Evolutionary conservation across 2,888 invertebrate species (phyloP), one percentile per base, ranked within the genome.

Genomic region (Melipona bicolor): DNA sequence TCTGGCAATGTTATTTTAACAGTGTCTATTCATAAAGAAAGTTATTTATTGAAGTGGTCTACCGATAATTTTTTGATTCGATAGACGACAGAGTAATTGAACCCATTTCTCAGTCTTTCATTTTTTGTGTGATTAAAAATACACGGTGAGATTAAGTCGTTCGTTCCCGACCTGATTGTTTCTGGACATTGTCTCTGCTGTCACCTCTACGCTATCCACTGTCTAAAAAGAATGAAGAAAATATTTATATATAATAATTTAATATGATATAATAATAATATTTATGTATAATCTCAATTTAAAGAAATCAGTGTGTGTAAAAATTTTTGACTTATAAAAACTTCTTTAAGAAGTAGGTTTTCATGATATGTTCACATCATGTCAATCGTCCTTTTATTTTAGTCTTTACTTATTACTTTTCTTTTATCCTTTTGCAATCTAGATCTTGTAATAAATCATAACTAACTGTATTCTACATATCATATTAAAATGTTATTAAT

Each of bases 71-170:
- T 43, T 21, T n/a, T n/a, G 15, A 17, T 27, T 24, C 24, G 43
- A 61, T 59, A 62, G 36, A 61, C 32, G 19, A 27, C 9, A 32
- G 21, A 27, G 21, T 43, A 62, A 54, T 52, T 32, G 56, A 43
- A 62, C 67, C n/a, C n/a, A 77, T 65, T 52, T 56, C 43, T 82
- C 76, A 79, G 84, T 83, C 84, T 84, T 84, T 79, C 50, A 17
- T 74, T 74, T 24, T 56, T 36, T 32, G 32, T 19, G 24, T 15
- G 76, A 32, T 94, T 94, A 97, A 94, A 97, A 97, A 95, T 97
- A 97, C n/a, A 97, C 97, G 81, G 97, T 97, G 91, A 97, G 96
- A 94, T 96, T 96, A 94, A 96, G 96, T 93, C 96, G 96, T 87
- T 96, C 96, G 79, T 95, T 95, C 91, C 94, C 89, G 88, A 92